Percentiles rank a stretch among this genome's conserved stretches.
Conservation (phyloP, 2,797 vertebrate genomes). For the Harpagifer antarcticus region DNA sequence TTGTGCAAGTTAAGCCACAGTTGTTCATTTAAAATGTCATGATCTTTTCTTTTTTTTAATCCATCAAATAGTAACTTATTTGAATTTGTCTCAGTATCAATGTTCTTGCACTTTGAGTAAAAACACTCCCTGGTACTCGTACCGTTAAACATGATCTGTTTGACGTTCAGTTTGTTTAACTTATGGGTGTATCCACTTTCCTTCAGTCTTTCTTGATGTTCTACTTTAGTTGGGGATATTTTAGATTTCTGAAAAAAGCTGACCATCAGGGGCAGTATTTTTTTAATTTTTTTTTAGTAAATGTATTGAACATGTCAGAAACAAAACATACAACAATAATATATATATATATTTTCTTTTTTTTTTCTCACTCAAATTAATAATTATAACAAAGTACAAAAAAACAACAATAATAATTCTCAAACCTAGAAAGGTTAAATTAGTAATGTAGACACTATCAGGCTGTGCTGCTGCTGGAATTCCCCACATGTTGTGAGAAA, state of each 20-base stretch:
- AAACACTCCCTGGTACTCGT: neutral
- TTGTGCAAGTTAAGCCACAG: slow-evolving; percentile 8
- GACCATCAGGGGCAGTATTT: neutral
- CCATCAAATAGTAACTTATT: slow-evolving; percentile 26
- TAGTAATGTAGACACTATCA: neutral
- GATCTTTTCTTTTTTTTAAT: neutral
- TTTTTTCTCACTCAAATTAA: too few species aligned
- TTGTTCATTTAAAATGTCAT: slow-evolving; percentile 1
- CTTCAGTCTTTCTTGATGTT: neutral
- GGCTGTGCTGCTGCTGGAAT: slow-evolving; percentile 4
- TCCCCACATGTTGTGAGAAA: neutral
- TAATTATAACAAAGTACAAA: too few species aligned
- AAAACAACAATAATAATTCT: too few species aligned
- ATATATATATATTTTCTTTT: too few species aligned
- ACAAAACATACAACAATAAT: too few species aligned
- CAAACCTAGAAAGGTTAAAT: neutral
- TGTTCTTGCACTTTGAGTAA: slow-evolving; percentile 8
- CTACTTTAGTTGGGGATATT: neutral
- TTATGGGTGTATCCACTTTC: neutral
- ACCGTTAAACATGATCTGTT: neutral
- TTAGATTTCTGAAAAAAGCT: neutral
- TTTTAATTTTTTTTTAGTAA: too few species aligned
- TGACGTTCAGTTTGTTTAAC: neutral
- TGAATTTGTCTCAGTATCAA: slow-evolving; percentile 16
- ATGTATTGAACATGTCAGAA: too few species aligned